Evolutionary conservation across 2,888 invertebrate species (phyloP).

Genomic region (Dromius quadrimaculatus): DNA sequence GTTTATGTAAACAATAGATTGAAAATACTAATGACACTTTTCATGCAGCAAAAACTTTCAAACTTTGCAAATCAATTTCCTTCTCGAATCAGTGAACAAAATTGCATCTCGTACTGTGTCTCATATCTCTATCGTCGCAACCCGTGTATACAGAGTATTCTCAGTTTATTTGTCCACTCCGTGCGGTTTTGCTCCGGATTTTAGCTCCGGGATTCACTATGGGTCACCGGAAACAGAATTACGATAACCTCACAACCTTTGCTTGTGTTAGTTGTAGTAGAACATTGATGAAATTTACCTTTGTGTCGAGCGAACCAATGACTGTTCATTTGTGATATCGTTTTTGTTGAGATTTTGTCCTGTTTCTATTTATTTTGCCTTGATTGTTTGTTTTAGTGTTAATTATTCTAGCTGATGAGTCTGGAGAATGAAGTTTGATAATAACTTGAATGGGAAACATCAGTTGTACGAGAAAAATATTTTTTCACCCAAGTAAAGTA

Average conservation of each 20-base stretch:
- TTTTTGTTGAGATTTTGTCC: too few species aligned
- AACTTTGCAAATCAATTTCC: neutral
- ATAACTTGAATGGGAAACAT: too few species aligned
- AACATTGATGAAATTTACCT: conserved; percentile 42
- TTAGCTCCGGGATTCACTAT: neutral
- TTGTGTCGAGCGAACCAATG: conserved; percentile 16
- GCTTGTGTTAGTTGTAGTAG: conserved; percentile 12
- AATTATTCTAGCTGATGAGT: too few species aligned
- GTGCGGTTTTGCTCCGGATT: conserved; percentile 18
- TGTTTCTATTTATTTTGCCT: too few species aligned
- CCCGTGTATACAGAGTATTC: neutral
- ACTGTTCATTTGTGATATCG: conserved; percentile 30
- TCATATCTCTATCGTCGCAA: neutral
- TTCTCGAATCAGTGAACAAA: neutral
- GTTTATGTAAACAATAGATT: too few species aligned
- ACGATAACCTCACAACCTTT: conserved; percentile 15
- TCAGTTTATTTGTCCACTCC: conserved; percentile 7
- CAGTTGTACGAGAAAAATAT: too few species aligned
- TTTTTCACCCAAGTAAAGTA: too few species aligned
- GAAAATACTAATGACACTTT: too few species aligned
- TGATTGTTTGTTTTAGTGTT: too few species aligned
- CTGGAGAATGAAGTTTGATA: too few species aligned
- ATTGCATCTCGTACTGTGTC: neutral
- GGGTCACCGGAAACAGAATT: conserved; percentile 40
- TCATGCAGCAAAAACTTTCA: neutral